Evolutionary conservation across 2,888 invertebrate species (phyloP), one percentile per base, ranked within the genome.

Genomic region (Drosophila helvetica): DNA sequence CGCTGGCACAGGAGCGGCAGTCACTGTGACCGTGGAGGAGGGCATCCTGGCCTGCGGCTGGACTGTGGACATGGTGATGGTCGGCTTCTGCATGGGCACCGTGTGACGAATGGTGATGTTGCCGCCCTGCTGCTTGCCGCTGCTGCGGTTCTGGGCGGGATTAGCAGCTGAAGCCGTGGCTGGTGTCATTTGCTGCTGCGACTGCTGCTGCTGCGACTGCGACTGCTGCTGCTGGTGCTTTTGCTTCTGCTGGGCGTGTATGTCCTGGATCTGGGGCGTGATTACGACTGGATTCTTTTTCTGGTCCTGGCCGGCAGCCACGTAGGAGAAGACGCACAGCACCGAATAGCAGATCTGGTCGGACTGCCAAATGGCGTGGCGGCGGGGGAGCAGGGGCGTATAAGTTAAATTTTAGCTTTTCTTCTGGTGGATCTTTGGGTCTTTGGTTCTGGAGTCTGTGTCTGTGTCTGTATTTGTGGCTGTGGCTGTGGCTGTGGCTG

Each of bases 321-420:
- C 95, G 93, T 99, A 99, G 56, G 99, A 99, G 93, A 99, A 99
- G 80, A 99, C 98, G 94, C 99, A 99, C 86, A 99, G 94, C 74
- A 99, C 99, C 86, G 99, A 98, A 93, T 99, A 99, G 93, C 99
- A 99, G 90, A 99, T 99, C 93, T 99, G 98, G 93, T 99, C 98
- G 91, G 99, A 98, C 99, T 99, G 65, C 61, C 33, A 12, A 33
- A n/a, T 15, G 15, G 2, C 1, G 38, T 2, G 68, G 68, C 27
- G 27, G 52, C 65, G 33, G 43, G 46, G 42, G 50, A 43, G 57
- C 60, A 67, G 78, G 75, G 70, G 67, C 67, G 59, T 72, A 74
- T 69, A 57, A 57, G 62, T 77, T 42, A 69, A 76, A 66, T 67
- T 43, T 56, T 62, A 60, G 61, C 55, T 43, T 45, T 50, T n/a